Conservation (phyloP, 2,888 invertebrate genomes). For the Bugula neritina region DNA sequence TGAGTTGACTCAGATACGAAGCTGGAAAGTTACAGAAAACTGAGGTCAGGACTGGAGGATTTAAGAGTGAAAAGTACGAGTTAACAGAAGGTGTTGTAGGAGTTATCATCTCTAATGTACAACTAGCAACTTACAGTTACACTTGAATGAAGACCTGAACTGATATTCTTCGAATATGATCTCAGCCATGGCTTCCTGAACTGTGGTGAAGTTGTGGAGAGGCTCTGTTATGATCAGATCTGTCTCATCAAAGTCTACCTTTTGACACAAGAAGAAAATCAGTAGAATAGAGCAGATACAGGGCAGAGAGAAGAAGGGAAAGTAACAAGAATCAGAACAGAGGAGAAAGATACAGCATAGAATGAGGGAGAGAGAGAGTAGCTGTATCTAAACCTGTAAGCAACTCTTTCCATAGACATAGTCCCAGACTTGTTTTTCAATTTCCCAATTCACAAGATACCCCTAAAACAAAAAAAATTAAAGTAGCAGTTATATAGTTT, state of each 20-base stretch:
- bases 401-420: slow-evolving; percentile 82
- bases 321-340: too few relatives aligned
- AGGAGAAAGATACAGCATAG: too few relatives aligned
- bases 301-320: neutral
- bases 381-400: too few relatives aligned
- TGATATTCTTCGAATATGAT: slow-evolving; percentile 97
- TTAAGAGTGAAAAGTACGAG: too few relatives aligned
- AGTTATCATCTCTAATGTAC: too few relatives aligned
- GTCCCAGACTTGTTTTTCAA: slow-evolving; percentile 91
- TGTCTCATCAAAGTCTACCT: slow-evolving; percentile 60
- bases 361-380: too few relatives aligned
- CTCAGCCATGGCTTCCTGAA: slow-evolving; percentile 89
- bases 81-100: too few relatives aligned
- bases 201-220: slow-evolving; percentile 80
- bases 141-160: slow-evolving; percentile 72
- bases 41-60: too few relatives aligned
- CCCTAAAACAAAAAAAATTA: too few relatives aligned
- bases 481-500: too few relatives aligned
- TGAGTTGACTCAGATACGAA: slow-evolving; percentile 71
- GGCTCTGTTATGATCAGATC: slow-evolving; percentile 88
- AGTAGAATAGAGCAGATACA: neutral
- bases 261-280: too few relatives aligned
- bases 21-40: slow-evolving; percentile 57
- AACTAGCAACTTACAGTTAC: slow-evolving; percentile 61
- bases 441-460: slow-evolving; percentile 90